Evolutionary conservation across 2,113 vertebrate species (phyloP).

Genomic region (Cercopithecus mona): DNA sequence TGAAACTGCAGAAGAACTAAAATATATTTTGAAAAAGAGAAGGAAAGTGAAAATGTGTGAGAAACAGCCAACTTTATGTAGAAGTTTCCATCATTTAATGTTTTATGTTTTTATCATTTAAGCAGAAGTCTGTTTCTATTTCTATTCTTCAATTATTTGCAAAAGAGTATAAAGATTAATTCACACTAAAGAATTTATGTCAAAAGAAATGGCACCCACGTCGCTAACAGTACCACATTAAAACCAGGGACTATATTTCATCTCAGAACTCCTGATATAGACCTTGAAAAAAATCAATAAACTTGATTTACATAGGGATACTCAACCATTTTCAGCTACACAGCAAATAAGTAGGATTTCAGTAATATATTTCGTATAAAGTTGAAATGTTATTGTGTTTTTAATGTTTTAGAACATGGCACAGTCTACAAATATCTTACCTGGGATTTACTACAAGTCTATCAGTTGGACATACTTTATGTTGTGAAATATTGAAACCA

Average conservation of each 20-base stretch:
- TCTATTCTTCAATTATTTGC: background rate
- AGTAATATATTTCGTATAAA: background rate
- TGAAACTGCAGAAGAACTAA: slow-evolving; percentile 67
- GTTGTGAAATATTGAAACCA: background rate
- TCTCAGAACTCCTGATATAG: background rate
- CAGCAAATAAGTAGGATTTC: background rate
- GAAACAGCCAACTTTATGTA: background rate
- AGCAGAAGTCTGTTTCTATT: background rate
- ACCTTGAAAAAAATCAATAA: background rate
- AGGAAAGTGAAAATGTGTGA: slow-evolving; percentile 59
- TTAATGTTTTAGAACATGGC: background rate
- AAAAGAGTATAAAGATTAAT: background rate
- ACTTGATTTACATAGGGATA: background rate
- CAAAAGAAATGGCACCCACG: background rate
- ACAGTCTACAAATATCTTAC: background rate
- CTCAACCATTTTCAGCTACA: background rate
- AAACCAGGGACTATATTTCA: background rate
- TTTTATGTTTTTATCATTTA: background rate
- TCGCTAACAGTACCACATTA: background rate
- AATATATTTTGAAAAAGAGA: slow-evolving; percentile 56
- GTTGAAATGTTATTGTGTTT: slow-evolving; percentile 20
- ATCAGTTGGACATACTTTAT: background rate
- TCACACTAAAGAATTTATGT: background rate
- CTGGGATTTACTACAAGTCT: background rate
- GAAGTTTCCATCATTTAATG: background rate